phyloP scores from a whole-genome alignment of 2,797 vertebrate genomes.

The Muraenolepis orangiensis region DNA sequence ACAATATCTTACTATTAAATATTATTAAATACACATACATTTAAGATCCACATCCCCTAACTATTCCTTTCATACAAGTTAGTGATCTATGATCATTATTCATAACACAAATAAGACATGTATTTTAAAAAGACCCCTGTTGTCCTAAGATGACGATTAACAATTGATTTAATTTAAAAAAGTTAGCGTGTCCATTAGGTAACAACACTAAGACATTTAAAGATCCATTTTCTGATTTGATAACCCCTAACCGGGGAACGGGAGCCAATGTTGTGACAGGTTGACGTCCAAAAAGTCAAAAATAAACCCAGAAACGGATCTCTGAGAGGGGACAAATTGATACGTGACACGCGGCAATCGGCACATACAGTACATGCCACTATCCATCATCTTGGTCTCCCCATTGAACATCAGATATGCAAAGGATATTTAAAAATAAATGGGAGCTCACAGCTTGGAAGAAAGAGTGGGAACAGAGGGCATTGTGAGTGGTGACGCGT shows the following conservation, averaged over 20 bases:
- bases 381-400: conserved; percentile 17
- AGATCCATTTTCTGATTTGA: conserved; percentile 41
- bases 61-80: not conserved
- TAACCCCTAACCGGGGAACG: conserved; percentile 14
- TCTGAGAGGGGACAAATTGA: not conserved
- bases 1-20: not conserved
- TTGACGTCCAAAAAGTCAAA: not conserved
- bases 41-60: not conserved
- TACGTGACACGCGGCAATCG: conserved; percentile 9
- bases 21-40: not conserved
- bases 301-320: not conserved
- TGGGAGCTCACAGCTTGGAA: conserved; percentile 6
- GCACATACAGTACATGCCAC: conserved; percentile 11
- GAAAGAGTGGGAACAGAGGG: conserved; percentile 38
- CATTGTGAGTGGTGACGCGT: conserved; percentile 64
- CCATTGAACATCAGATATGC: conserved; percentile 5
- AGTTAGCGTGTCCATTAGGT: conserved; percentile 36
- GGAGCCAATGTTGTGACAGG: conserved; percentile 21
- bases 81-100: too few species aligned
- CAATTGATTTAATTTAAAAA: conserved; percentile 31
- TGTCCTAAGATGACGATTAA: conserved; percentile 5
- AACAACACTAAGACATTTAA: conserved; percentile 39
- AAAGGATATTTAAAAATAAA: conserved; percentile 22
- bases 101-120: not conserved
- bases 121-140: conserved; percentile 6